Evolutionary conservation across 2,888 invertebrate genomes (phyloP), one percentile per base, ranked within the genome.

Genomic region (Leucophora obtusa): DNA sequence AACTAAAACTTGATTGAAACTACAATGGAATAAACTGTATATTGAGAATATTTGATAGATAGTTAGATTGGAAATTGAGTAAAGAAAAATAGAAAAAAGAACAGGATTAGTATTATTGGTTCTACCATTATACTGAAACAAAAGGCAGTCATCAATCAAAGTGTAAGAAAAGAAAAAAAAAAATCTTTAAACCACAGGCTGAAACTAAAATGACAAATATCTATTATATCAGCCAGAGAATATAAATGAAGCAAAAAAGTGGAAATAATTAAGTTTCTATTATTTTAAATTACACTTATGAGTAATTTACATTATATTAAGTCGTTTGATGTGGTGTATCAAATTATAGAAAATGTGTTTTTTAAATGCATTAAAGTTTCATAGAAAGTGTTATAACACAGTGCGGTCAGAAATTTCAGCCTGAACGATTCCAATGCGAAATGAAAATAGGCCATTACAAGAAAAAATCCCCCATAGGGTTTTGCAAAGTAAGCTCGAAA

Each of bases 131-230:
- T 53, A 70, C 15, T 38, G 38, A 60, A 81, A 66, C 53, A 51
- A 69, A 81, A 77, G 69, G 73, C 69, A 58, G 77, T 73, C 81
- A 81, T 81, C 77, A 81, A 77, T 81, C 81, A 81, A 69, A 69
- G 50, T 60, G 65, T 53, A 63, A 53, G 53, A 43, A 72, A 43
- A n/a, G n/a, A 24, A 47, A 62, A 54, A n/a, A 43, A 15, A 47
- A 35, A 24, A 43, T 59, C 24, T 59, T 50, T 53, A 28, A 69
- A 24, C 66, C 73, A 73, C 73, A 73, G 66, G 65, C 65, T 81
- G 50, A 66, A 73, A 81, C 69, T 73, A 56, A 73, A 60, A 77
- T 73, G 77, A 77, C 81, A 81, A 77, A 77, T 77, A 58, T 70
- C 21, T 56, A 66, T 70, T 60, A 51, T 38, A 77, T 17, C 58